A percentile compares a stretch with the other conserved stretches of the same genome.
phyloP scores from a whole-genome alignment of 2,888 invertebrate genomes.

The Empis stercorea region DNA sequence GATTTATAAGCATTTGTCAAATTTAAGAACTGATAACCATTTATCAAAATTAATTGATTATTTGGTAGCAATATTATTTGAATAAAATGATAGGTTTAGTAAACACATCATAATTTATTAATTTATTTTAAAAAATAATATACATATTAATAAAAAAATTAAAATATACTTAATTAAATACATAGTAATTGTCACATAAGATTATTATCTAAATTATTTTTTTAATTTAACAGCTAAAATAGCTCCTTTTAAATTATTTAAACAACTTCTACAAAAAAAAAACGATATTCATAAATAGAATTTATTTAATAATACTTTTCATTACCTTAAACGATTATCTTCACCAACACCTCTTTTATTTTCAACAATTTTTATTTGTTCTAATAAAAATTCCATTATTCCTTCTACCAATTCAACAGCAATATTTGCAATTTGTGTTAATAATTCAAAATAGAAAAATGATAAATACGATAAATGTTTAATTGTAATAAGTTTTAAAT shows the following conservation, averaged over 20 bases:
- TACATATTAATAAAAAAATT: too few species aligned
- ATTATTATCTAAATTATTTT: not conserved
- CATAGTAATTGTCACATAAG: too few species aligned
- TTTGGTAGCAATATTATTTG: too few species aligned
- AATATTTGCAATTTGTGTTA: conserved; percentile 26
- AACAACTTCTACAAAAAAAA: not conserved
- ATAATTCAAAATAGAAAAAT: conserved; percentile 30
- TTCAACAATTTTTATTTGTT: conserved; percentile 27
- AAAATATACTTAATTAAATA: too few species aligned
- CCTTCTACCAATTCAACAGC: conserved; percentile 21
- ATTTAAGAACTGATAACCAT: too few species aligned
- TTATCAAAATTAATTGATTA: too few species aligned
- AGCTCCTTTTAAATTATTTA: not conserved
- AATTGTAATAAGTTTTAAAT: conserved; percentile 26
- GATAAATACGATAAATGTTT: conserved; percentile 33
- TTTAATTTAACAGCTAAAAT: not conserved
- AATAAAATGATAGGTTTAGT: too few species aligned
- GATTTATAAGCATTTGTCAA: too few species aligned
- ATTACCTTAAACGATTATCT: conserved; percentile 28
- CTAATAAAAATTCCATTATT: conserved; percentile 22
- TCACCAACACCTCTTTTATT: conserved; percentile 30
- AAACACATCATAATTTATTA: too few species aligned
- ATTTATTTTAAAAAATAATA: too few species aligned
- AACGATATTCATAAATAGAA: not conserved
- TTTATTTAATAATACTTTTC: not conserved